Conservation (phyloP, 2,113 vertebrate species). For the Pantherophis guttatus region DNA sequence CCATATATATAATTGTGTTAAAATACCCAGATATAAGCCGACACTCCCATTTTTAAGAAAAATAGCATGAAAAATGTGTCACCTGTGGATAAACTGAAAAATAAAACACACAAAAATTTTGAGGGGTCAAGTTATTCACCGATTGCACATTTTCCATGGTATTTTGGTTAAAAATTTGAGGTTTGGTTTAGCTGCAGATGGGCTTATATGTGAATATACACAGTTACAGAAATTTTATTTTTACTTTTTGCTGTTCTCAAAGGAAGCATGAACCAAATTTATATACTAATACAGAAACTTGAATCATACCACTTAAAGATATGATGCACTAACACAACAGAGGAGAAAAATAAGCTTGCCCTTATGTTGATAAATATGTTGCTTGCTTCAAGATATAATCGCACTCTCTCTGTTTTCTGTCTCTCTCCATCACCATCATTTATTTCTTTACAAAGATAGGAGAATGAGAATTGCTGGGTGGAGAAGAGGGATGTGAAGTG, state of each 20-base stretch:
- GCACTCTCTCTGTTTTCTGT: not conserved
- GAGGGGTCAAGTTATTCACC: not conserved
- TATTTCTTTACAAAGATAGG: not conserved
- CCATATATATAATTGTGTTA: no score
- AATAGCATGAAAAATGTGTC: not conserved
- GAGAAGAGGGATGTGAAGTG: not conserved
- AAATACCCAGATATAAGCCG: not conserved
- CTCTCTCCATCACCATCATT: not conserved
- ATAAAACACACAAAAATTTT: not conserved
- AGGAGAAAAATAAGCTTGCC: not conserved
- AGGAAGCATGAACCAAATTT: not conserved
- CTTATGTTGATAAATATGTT: conserved; percentile 10
- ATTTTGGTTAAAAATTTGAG: not conserved
- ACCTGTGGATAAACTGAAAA: not conserved
- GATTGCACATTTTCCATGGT: not conserved
- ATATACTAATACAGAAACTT: conserved; percentile 14
- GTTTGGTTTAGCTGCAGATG: not conserved
- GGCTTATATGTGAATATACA: not conserved
- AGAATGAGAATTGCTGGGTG: not conserved
- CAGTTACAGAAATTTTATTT: not conserved
- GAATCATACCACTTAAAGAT: conserved; percentile 17
- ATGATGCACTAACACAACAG: conserved; percentile 1
- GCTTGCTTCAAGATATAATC: conserved; percentile 31
- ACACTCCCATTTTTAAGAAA: not conserved
- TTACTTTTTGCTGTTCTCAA: not conserved